Conservation (phyloP, 2,888 invertebrate species). For the Lottia gigantea region DNA sequence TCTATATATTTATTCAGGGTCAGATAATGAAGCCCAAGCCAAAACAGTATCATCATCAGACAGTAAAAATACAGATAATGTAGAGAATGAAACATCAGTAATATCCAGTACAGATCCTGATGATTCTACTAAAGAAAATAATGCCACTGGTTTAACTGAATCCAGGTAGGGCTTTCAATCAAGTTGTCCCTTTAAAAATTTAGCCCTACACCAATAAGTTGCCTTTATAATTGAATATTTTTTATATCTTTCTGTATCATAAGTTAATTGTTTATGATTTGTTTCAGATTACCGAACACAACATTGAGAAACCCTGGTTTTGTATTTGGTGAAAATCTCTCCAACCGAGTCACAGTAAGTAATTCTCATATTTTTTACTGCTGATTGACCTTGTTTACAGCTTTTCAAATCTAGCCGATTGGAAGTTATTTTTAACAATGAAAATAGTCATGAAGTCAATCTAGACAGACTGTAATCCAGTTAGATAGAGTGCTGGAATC, state of each 20-base stretch:
- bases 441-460: too few relatives aligned
- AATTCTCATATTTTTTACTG: too few relatives aligned
- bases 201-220: too few relatives aligned
- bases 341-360: slow-evolving; percentile 57
- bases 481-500: too few relatives aligned
- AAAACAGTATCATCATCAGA: background rate
- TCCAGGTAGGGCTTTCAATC: background rate
- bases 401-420: too few relatives aligned
- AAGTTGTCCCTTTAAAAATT: too few relatives aligned
- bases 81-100: background rate
- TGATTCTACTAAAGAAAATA: background rate
- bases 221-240: too few relatives aligned
- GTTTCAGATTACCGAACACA: slow-evolving; percentile 41
- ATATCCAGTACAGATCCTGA: slow-evolving; percentile 6
- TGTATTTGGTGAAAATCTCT: slow-evolving; percentile 58
- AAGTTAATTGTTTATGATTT: background rate
- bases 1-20: background rate
- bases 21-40: slow-evolving; percentile 8
- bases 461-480: too few relatives aligned
- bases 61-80: background rate
- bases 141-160: background rate
- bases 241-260: too few relatives aligned
- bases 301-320: slow-evolving; percentile 64
- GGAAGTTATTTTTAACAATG: too few relatives aligned
- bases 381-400: too few relatives aligned